phyloP scores from a whole-genome alignment of 2,113 vertebrate species.

The Montifringilla adamsi region DNA sequence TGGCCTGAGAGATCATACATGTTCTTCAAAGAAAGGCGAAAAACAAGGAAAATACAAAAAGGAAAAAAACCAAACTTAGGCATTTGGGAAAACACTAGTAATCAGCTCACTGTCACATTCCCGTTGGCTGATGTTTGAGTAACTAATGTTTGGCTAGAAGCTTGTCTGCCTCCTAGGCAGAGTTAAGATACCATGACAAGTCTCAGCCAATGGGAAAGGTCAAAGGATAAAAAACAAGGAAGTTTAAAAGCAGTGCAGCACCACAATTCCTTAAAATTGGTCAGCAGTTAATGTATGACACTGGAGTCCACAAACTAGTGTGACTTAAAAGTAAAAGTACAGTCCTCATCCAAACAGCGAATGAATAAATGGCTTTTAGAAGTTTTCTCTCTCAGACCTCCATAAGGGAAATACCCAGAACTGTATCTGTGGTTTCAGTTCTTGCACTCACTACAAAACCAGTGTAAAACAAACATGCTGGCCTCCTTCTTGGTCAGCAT shows the following conservation, averaged over 20 bases:
- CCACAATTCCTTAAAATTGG: not conserved
- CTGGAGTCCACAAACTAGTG: not conserved
- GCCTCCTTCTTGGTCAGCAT: not conserved
- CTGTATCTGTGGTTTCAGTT: not conserved
- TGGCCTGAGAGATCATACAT: not conserved
- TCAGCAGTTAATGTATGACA: not conserved
- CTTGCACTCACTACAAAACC: not conserved
- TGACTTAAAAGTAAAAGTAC: not conserved
- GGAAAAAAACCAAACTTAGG: not conserved
- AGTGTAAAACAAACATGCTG: not conserved
- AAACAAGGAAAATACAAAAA: not conserved
- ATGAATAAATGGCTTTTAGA: not conserved
- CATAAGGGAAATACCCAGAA: not conserved
- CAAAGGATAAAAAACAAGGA: not conserved
- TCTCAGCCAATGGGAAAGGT: constrained; percentile 9
- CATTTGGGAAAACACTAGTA: not conserved
- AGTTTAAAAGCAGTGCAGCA: not conserved
- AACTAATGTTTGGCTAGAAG: not conserved
- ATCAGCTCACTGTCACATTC: not conserved
- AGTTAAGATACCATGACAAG: constrained; percentile 31
- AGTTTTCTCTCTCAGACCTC: not conserved
- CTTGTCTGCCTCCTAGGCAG: not conserved
- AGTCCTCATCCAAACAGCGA: not conserved
- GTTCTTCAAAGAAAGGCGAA: not conserved
- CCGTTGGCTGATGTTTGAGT: not conserved